These are phyloP conservation scores for Diarsia mendica DNA, from an alignment of 2,888 invertebrate species.

Conservation along the genomic window DNA sequence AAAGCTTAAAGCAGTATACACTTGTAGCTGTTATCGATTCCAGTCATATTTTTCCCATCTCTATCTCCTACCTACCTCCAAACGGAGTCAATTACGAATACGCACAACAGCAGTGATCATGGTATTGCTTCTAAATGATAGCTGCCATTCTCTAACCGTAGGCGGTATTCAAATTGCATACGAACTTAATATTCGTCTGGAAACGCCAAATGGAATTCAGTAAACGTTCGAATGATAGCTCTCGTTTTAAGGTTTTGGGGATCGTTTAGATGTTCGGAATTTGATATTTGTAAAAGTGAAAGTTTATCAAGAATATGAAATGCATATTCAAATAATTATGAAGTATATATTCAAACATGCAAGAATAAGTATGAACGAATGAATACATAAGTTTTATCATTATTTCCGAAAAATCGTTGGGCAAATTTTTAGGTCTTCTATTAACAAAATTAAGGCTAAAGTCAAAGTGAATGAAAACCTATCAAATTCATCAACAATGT, in stretches of 20 bases:
- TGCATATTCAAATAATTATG: too few species aligned
- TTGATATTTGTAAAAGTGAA: slow-evolving; percentile 22
- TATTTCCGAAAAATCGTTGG: too few species aligned
- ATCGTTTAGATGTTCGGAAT: slow-evolving; percentile 28
- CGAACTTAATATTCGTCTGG: slow-evolving; percentile 65
- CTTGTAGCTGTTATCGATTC: not conserved
- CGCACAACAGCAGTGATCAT: slow-evolving; percentile 77
- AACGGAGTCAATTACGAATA: slow-evolving; percentile 53
- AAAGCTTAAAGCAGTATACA: too few species aligned
- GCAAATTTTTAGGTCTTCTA: not conserved
- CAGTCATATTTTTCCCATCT: slow-evolving; percentile 12
- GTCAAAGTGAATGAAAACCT: not conserved
- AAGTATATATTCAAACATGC: too few species aligned
- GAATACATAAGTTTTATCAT: too few species aligned
- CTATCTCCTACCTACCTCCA: slow-evolving; percentile 24
- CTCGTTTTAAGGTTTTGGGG: slow-evolving; percentile 25
- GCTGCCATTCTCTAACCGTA: slow-evolving; percentile 81
- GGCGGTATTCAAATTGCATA: slow-evolving; percentile 77
- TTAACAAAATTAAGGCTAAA: not conserved
- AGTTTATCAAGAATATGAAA: not conserved
- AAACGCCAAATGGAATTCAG: slow-evolving; percentile 54
- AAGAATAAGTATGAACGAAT: too few species aligned
- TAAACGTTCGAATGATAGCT: slow-evolving; percentile 59
- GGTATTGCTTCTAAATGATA: slow-evolving; percentile 76
- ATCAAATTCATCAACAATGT: not conserved